Evolutionary conservation across 1,140 invertebrate species (phyloP).

Genomic region (Periplaneta americana): DNA sequence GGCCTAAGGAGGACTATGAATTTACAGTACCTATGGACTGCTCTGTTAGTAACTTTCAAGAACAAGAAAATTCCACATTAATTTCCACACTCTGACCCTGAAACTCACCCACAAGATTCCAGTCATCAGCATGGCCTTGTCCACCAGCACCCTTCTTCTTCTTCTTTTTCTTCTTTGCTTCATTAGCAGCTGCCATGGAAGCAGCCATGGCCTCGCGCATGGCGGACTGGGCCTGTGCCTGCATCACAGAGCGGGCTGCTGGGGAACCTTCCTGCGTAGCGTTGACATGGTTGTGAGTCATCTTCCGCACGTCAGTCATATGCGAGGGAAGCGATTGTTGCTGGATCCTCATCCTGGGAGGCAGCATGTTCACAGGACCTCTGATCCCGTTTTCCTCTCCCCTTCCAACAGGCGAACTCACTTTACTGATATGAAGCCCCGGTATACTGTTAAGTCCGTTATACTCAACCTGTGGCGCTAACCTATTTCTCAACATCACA

Average conservation of each 20-base stretch:
- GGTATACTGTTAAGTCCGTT: slow-evolving; percentile 31
- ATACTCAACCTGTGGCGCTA: slow-evolving; percentile 29
- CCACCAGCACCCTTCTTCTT: slow-evolving; percentile 41
- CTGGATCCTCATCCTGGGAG: background rate
- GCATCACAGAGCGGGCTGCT: background rate
- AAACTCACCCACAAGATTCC: slow-evolving; percentile 49
- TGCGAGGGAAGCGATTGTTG: background rate
- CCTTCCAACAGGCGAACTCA: slow-evolving; percentile 36
- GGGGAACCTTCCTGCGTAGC: background rate
- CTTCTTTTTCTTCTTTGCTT: slow-evolving; percentile 42
- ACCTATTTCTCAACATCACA: slow-evolving; percentile 17
- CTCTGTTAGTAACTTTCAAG: no score
- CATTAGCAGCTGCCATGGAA: slow-evolving; percentile 23
- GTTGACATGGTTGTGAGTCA: background rate
- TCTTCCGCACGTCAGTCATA: background rate
- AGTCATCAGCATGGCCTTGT: slow-evolving; percentile 41
- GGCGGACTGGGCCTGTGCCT: background rate
- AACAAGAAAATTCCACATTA: no score
- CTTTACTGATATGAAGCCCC: slow-evolving; percentile 41
- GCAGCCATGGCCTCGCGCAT: slow-evolving; percentile 5
- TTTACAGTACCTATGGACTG: no score
- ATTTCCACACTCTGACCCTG: no score
- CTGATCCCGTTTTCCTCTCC: slow-evolving; percentile 39
- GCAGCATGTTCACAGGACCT: background rate
- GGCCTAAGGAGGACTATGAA: no score